phyloP scores from a whole-genome alignment of 1,140 invertebrate species.

The Calosoma granatense region DNA sequence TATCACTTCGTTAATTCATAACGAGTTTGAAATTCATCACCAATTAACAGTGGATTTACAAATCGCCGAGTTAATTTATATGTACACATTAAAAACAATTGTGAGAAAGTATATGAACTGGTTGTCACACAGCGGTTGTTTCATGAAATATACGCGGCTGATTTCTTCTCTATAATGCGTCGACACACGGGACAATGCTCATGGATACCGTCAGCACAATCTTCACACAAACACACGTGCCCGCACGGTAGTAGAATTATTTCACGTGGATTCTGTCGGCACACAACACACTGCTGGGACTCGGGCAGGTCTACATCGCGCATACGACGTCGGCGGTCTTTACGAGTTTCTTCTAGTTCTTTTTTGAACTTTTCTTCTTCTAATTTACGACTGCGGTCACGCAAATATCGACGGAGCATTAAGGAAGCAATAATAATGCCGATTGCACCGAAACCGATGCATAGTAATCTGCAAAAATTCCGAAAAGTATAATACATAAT shows the following conservation, averaged over 20 bases:
- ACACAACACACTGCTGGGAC: constrained; percentile 65
- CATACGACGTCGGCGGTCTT: constrained; percentile 48
- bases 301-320: constrained; percentile 51
- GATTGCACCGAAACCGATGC: constrained; percentile 54
- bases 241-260: constrained; percentile 73
- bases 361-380: constrained; percentile 44
- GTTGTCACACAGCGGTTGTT: no score
- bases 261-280: constrained; percentile 62
- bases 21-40: no score
- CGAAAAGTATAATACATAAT: neutral
- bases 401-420: constrained; percentile 51
- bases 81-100: no score
- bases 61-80: no score
- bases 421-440: constrained; percentile 52
- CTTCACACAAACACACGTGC: constrained; percentile 73
- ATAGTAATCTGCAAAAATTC: constrained; percentile 47
- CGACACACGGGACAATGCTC: constrained; percentile 64
- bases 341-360: constrained; percentile 49
- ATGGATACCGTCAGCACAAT: constrained; percentile 60
- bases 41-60: no score
- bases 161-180: constrained; percentile 47
- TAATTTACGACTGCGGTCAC: constrained; percentile 41
- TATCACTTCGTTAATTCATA: no score
- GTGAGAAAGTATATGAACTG: no score
- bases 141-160: constrained; percentile 59